phyloP scores from a whole-genome alignment of 2,113 vertebrate species.

The Ranitomeya imitator region DNA sequence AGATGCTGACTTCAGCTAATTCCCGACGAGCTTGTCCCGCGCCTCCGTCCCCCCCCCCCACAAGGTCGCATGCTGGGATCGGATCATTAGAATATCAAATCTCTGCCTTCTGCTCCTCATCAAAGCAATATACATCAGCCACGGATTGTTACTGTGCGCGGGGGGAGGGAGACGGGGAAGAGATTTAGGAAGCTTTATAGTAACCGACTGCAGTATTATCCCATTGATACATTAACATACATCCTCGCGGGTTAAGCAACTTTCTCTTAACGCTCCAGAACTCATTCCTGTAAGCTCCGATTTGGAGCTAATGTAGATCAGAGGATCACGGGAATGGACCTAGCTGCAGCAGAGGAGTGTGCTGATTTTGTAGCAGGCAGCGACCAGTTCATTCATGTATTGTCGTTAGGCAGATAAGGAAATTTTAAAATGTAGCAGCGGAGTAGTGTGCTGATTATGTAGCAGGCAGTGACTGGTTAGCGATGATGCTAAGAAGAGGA shows the following conservation, averaged over 20 bases:
- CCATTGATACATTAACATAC: background rate
- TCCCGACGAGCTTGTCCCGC: background rate
- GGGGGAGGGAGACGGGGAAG: background rate
- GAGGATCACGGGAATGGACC: background rate
- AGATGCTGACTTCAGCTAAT: constrained; percentile 27
- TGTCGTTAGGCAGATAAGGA: background rate
- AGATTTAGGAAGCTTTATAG: background rate
- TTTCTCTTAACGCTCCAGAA: background rate
- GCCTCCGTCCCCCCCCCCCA: background rate
- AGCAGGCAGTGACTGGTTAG: too few relatives aligned
- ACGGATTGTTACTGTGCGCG: background rate
- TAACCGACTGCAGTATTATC: background rate
- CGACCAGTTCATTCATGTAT: background rate
- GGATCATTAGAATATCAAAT: constrained; percentile 11
- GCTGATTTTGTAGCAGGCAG: background rate
- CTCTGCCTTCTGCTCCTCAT: background rate
- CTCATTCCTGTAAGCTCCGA: background rate
- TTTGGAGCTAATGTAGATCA: background rate
- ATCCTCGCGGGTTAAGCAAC: background rate
- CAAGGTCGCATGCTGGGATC: constrained; percentile 16
- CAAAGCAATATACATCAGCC: background rate
- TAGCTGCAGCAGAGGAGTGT: background rate
- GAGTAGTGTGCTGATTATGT: too few relatives aligned
- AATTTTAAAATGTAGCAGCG: too few relatives aligned
- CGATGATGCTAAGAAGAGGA: too few relatives aligned